phyloP scores from a whole-genome alignment of 2,113 vertebrate genomes.

The Apteryx mantelli region DNA sequence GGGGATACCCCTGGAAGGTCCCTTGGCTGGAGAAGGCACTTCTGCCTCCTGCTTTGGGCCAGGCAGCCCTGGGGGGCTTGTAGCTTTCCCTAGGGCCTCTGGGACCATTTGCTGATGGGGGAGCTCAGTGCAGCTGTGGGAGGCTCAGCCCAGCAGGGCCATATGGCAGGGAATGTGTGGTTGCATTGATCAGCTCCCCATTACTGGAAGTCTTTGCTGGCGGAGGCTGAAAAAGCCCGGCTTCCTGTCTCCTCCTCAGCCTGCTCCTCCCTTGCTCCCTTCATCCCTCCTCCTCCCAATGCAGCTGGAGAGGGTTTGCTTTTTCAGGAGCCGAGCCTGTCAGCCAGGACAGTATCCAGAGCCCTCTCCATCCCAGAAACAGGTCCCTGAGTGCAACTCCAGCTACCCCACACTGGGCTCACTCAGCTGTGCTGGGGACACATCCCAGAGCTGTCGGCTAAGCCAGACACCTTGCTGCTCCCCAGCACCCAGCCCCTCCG shows the following conservation, averaged over 20 bases:
- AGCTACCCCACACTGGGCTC: not conserved
- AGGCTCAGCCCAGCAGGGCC: not conserved
- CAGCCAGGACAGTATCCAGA: conserved; percentile 28
- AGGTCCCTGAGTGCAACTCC: not conserved
- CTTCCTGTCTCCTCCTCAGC: not conserved
- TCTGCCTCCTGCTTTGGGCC: not conserved
- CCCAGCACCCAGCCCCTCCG: not conserved
- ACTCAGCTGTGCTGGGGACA: not conserved
- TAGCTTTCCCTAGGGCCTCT: not conserved
- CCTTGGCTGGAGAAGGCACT: not conserved
- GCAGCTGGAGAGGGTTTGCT: not conserved
- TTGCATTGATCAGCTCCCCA: not conserved
- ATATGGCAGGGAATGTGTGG: too few species aligned
- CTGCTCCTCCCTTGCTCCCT: not conserved
- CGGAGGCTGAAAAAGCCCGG: not conserved
- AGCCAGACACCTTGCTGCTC: not conserved
- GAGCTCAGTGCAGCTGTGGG: not conserved
- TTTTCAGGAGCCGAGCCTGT: not conserved
- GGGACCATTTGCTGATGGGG: not conserved
- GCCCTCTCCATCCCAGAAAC: not conserved
- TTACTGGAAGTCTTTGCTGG: not conserved
- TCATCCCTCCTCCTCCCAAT: not conserved
- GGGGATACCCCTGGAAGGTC: not conserved
- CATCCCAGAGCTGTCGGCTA: not conserved
- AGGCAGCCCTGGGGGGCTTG: not conserved